phyloP scores from a whole-genome alignment of 2,888 invertebrate species.

The Phragmatobia fuliginosa region DNA sequence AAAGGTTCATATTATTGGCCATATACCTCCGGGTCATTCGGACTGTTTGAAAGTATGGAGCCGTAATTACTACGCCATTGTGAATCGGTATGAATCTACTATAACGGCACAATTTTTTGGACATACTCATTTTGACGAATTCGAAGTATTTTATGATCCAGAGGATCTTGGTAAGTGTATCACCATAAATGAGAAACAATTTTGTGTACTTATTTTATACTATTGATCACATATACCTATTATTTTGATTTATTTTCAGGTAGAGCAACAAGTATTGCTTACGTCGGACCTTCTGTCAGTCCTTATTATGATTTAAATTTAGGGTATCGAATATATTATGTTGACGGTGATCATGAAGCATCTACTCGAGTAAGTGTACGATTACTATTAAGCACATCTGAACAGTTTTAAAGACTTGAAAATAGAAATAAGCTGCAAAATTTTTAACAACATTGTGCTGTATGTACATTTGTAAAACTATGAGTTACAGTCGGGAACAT shows the following conservation, averaged over 20 bases:
- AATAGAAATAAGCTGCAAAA: not conserved
- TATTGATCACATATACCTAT: not conserved
- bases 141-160: constrained; percentile 96
- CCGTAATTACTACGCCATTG: constrained; percentile 95
- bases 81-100: constrained; percentile 95
- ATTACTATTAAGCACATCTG: not conserved
- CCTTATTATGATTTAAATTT: constrained; percentile 97
- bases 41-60: constrained; percentile 98
- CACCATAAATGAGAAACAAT: constrained; percentile 22
- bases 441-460: not conserved
- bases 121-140: constrained; percentile 97
- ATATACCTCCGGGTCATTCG: constrained; percentile 97
- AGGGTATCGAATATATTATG: constrained; percentile 97
- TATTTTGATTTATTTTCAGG: constrained; percentile 71
- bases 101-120: constrained; percentile 98
- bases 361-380: constrained; percentile 89
- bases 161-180: constrained; percentile 89
- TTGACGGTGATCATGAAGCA: constrained; percentile 96
- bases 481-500: not conserved
- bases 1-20: constrained; percentile 98
- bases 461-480: not conserved
- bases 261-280: constrained; percentile 94
- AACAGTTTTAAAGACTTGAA: not conserved
- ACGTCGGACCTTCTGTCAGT: constrained; percentile 97
- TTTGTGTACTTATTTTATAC: not conserved